Evolutionary conservation across 2,113 vertebrate species (phyloP), one percentile per base, ranked within the genome.

Genomic region (Centropristis striata): DNA sequence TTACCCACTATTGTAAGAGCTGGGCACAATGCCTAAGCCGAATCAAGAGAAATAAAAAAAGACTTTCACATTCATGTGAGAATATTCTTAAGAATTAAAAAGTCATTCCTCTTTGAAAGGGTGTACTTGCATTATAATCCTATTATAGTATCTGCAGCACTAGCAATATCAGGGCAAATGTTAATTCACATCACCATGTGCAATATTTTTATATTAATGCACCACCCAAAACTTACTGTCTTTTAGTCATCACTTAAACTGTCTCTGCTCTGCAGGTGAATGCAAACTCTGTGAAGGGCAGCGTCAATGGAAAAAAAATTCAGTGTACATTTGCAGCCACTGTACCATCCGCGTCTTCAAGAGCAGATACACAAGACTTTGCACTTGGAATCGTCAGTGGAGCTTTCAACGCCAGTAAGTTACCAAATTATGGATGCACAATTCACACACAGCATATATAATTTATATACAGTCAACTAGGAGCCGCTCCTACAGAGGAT

Each of bases 291-390:
- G 83, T 92, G 25, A 83, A 4, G 57, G 91, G 84, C 5, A 64
- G 0, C 0, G 4, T 91, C 11, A 66, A 0, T 0, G 74, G 69
- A 5, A 77, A 0, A 0, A 42, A 0, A 18, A 87, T 94, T 66
- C 83, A 92, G 76, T 94, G 93, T 11, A 61, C 67, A 4, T 94
- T 94, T 69, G 2, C 4, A 8, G 92, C 86, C 46, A 71, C 78
- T 0, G 14, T 85, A 5, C 66, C 78, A 1, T 0, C 2, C 0
- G 0, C 5, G 10, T 0, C 0, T 1, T 1, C 12, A 0, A 60
- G 50, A 49, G 5, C 65, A 8, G 32, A 6, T 3, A 3, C 32
- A 2, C 20, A 2, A 1, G 0, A 32, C 3, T 1, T 54, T 0
- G 0, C 61, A 2, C 0, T 86, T 0, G 1, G 11, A 4, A 0